Conservation (phyloP, 1,140 invertebrate genomes). For the Listronotus oregonensis region DNA sequence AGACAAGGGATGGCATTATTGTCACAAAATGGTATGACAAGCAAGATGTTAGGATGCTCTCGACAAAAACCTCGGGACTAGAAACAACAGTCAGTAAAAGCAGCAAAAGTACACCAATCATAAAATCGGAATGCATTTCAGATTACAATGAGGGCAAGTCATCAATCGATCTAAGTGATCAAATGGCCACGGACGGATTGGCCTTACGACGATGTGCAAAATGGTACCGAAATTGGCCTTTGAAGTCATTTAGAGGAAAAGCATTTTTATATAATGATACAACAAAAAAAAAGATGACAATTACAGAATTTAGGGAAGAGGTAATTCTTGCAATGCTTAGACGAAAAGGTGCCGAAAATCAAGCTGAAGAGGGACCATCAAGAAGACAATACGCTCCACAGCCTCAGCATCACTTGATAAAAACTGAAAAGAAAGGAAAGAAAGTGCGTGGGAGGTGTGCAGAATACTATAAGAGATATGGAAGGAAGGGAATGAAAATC, state of each 20-base stretch:
- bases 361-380: background rate
- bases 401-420: background rate
- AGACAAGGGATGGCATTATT: constrained; percentile 52
- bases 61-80: constrained; percentile 50
- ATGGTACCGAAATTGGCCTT: constrained; percentile 33
- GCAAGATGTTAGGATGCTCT: constrained; percentile 54
- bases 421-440: constrained; percentile 10
- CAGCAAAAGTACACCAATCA: background rate
- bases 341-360: background rate
- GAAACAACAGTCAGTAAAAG: constrained; percentile 1
- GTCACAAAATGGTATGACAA: constrained; percentile 57
- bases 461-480: constrained; percentile 12
- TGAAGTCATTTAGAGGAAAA: constrained; percentile 26
- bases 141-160: constrained; percentile 56
- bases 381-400: background rate
- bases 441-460: constrained; percentile 11
- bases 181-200: constrained; percentile 42
- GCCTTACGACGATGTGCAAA: constrained; percentile 38
- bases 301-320: constrained; percentile 27
- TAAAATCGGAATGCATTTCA: constrained; percentile 40
- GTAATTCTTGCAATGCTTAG: constrained; percentile 5
- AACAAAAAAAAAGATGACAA: constrained; percentile 13
- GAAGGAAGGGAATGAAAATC: constrained; percentile 15
- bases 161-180: constrained; percentile 38
- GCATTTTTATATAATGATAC: constrained; percentile 23